Evolutionary conservation across 2,888 invertebrate species (phyloP), one percentile per base, ranked within the genome.

Genomic region (Dyspetes luteomarginatus): DNA sequence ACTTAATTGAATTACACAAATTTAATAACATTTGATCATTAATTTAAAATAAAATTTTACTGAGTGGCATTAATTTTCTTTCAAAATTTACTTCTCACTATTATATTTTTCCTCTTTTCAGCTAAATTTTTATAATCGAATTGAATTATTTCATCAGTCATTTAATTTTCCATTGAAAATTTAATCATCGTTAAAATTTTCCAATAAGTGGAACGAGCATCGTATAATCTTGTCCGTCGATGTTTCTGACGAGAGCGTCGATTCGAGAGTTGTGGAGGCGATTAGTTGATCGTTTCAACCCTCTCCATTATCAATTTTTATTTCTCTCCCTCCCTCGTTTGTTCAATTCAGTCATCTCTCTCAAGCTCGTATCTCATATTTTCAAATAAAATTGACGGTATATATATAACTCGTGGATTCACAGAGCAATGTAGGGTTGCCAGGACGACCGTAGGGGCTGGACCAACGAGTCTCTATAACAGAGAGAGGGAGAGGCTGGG

Each of bases 381-480:
- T 82, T 72, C 64, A 80, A 74, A 82, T 81, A 80, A 85, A 85
- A 84, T 82, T 81, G 77, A 82, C 83, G 80, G 75, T 56, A 76
- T 62, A 69, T 56, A 73, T 62, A 69, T 72, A 82, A 60, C 65
- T 72, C 75, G 71, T 67, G 83, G 85, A 85, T 82, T 81, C 68
- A 65, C 83, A 84, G 88, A 85, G 86, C 85, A 69, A 81, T 81
- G 81, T 58, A 43, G 58, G 88, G 92, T 92, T 91, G 89, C 90
- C 89, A 88, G 89, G 92, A 85, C 89, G 82, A 91, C 91, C 86
- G 74, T 88, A 91, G 91, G 90, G 92, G 91, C 89, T 91, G 91
- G 91, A 90, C 91, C 91, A 78, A 75, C 69, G 74, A 87, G 86
- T 90, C 88, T 89, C 86, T 78, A 80, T 83, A 88, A 86, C 26